Evolutionary conservation across 2,888 invertebrate species (phyloP).

Genomic region (Lingula anatina): DNA sequence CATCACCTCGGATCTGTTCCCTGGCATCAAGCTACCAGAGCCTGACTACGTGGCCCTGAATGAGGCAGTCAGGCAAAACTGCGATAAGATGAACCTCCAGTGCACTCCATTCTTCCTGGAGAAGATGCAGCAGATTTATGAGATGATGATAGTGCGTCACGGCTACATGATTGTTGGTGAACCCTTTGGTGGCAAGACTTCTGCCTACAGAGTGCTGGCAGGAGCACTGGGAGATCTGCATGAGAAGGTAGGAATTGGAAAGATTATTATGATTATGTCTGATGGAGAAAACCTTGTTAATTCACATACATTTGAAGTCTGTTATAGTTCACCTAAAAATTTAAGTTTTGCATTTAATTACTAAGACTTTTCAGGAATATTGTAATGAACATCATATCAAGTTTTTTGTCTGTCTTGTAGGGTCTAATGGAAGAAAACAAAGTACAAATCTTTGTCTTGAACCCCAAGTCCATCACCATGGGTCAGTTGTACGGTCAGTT

Average conservation of each 20-base stretch:
- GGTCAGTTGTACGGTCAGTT: conserved; percentile 60
- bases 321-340: no score
- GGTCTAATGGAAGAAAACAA: conserved; percentile 53
- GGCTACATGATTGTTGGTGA: conserved; percentile 57
- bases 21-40: conserved; percentile 51
- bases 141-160: conserved; percentile 57
- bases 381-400: no score
- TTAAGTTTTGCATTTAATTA: no score
- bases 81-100: conserved; percentile 67
- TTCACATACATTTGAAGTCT: no score
- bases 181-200: conserved; percentile 55
- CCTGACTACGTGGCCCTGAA: conserved; percentile 54
- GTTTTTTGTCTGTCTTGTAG: no score
- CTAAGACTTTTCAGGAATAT: no score
- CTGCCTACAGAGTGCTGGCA: conserved; percentile 72
- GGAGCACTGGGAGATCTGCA: conserved; percentile 72
- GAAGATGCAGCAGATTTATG: conserved; percentile 76
- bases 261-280: no score
- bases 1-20: conserved; percentile 56
- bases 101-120: conserved; percentile 80
- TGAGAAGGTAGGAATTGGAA: conserved; percentile 63
- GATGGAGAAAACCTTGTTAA: no score
- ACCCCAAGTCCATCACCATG: conserved; percentile 57
- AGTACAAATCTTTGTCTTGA: conserved; percentile 54
- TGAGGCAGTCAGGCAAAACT: conserved; percentile 48